phyloP scores from a whole-genome alignment of 1,140 invertebrate genomes.

The Wasmannia auropunctata region DNA sequence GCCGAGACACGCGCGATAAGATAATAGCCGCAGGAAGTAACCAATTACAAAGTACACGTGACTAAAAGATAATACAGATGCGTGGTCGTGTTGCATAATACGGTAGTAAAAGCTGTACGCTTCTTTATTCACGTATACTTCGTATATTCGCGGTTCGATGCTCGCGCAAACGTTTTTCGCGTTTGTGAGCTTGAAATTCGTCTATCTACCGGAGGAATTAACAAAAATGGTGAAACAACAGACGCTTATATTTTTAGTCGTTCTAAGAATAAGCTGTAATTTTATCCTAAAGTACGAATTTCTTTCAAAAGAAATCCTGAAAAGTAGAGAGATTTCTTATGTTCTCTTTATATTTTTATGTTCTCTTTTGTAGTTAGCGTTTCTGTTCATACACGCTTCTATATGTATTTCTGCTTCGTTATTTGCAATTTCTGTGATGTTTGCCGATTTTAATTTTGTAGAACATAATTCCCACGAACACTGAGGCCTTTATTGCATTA shows the following conservation, averaged over 20 bases:
- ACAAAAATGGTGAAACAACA: background rate
- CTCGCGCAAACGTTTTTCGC: background rate
- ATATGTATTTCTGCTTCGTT: background rate
- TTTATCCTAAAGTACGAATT: background rate
- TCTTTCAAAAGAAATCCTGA: background rate
- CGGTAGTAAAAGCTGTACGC: constrained; percentile 1
- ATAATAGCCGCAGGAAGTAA: constrained; percentile 3
- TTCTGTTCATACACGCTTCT: background rate
- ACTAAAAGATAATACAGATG: constrained; percentile 24
- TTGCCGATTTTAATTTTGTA: constrained; percentile 20
- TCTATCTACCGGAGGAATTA: background rate
- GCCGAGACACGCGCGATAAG: constrained; percentile 10
- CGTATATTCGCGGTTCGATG: background rate
- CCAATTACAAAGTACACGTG: constrained; percentile 13
- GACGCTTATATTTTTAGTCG: background rate
- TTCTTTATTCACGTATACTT: background rate
- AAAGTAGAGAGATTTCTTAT: background rate
- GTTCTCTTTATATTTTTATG: background rate
- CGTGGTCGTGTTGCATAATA: constrained; percentile 14
- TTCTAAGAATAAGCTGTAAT: background rate
- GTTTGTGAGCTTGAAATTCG: background rate
- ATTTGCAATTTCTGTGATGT: background rate
- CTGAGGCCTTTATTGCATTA: background rate
- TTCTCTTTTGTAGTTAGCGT: background rate
- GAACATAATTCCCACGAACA: background rate